Evolutionary conservation across 2,888 invertebrate species (phyloP), one percentile per base, ranked within the genome.

Genomic region (Theodoxus fluviatilis): DNA sequence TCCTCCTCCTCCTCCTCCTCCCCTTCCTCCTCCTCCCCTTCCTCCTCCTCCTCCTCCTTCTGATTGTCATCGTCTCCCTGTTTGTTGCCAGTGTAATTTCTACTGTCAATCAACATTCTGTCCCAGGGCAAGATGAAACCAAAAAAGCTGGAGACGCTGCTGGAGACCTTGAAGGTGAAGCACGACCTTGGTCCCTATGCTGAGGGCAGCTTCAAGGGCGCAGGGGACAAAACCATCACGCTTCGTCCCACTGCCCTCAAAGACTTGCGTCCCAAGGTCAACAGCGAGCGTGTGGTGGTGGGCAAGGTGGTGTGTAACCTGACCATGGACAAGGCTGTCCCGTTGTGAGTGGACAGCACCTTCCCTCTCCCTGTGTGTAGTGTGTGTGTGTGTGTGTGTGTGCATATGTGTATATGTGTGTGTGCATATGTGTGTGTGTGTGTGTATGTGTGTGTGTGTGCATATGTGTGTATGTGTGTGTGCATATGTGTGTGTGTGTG

Each of bases 291-390:
- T 81, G 91, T 94, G 0, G 86, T 94, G 0, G 85, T 93, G 71
- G 94, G 94, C 2, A 92, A 92, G 85, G 94, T 95, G 31, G 92
- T 94, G 2, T 94, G 94, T 78, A 93, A 93, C 73, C 91, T 94
- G 75, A 91, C 92, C 75, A 92, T 91, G 78, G 92, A 93, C 66
- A 92, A 92, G 79, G 89, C 91, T 57, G 93, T 94, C 64, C 93
- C 83, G 22, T 84, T 84, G 85, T 85, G 78, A 79, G 84, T 85
- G n/a, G 37, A 65, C 25, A 68, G 47, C 55, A 73, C 64, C 35
- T 70, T 71, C n/a, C 59, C 57, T 55, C 71, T 71, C 15, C 71
- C 69, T 64, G 70, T 74, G 59, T 70, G 61, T n/a, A n/a, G n/a
- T n/a, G n/a, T n/a, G n/a, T n/a, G n/a, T n/a, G n/a, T n/a, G n/a